Evolutionary conservation across 37 sponge, comb jelly and placozoan genomes (phyloP).

Genomic region (Beroe forskalii): DNA sequence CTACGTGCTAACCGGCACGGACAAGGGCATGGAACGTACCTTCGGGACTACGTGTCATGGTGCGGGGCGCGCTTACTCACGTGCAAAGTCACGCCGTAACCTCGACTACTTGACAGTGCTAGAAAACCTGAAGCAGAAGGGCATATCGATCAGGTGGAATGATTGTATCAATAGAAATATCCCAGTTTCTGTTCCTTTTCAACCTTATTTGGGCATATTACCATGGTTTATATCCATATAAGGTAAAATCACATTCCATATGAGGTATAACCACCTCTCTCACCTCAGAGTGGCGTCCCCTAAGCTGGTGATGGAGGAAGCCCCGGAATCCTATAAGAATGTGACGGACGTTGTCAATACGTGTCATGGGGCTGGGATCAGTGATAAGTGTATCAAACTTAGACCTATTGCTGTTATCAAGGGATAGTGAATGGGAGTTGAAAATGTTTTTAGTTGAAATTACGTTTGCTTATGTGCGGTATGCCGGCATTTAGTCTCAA

Average conservation of each 20-base stretch:
- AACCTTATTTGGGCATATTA: no score
- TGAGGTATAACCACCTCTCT: no score
- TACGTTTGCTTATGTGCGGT: no score
- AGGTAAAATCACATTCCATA: no score
- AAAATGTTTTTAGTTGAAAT: neutral
- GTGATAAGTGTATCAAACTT: slow-evolving; percentile 90
- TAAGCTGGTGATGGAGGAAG: slow-evolving; percentile 99
- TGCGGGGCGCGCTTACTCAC: slow-evolving; percentile 75
- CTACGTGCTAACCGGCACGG: slow-evolving; percentile 96
- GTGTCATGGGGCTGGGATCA: slow-evolving; percentile 92
- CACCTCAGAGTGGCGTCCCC: slow-evolving; percentile 94
- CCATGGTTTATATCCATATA: no score
- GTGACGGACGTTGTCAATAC: slow-evolving; percentile 96
- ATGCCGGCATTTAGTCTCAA: no score
- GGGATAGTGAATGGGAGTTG: slow-evolving; percentile 72
- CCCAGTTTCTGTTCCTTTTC: no score
- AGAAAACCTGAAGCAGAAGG: slow-evolving; percentile 75
- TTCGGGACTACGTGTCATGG: slow-evolving; percentile 99
- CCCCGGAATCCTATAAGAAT: slow-evolving; percentile 99
- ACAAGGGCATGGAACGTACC: slow-evolving; percentile 87
- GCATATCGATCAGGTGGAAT: slow-evolving; percentile 95
- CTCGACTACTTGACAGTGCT: slow-evolving; percentile 89
- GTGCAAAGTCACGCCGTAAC: slow-evolving; percentile 72
- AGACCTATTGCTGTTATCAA: slow-evolving; percentile 98
- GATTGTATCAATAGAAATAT: no score